These are phyloP conservation scores for Empidonax alnorum DNA, from an alignment of 2,113 vertebrate genomes.

Conservation along the genomic window DNA sequence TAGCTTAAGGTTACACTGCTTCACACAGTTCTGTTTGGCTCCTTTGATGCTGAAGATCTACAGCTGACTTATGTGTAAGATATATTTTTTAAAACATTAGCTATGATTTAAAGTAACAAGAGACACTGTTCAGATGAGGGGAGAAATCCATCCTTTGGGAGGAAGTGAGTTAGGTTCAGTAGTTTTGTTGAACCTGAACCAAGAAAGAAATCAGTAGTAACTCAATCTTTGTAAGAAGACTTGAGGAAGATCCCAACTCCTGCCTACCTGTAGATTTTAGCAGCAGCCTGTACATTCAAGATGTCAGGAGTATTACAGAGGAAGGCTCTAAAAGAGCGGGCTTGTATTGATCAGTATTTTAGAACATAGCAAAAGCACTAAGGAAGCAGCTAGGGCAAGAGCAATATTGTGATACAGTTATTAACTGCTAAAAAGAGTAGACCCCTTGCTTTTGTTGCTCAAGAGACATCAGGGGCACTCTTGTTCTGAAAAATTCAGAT, in stretches of 20 bases:
- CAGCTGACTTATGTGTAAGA: conserved; percentile 70
- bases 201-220: conserved; percentile 68
- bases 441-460: conserved; percentile 42
- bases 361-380: conserved; percentile 37
- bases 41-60: conserved; percentile 76
- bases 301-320: conserved; percentile 1
- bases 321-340: not conserved
- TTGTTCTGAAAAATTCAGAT: conserved; percentile 36
- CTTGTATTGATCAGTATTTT: conserved; percentile 53
- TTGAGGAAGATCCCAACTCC: conserved; percentile 36
- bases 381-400: conserved; percentile 39
- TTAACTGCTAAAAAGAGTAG: conserved; percentile 56
- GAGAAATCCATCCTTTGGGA: conserved; percentile 60
- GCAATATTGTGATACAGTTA: conserved; percentile 16
- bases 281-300: not conserved
- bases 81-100: conserved; percentile 70
- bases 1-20: conserved; percentile 65
- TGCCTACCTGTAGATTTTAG: conserved; percentile 56
- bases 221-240: conserved; percentile 45
- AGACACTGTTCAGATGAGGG: conserved; percentile 58
- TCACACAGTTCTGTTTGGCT: conserved; percentile 59
- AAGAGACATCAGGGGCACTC: conserved; percentile 20
- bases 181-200: conserved; percentile 70
- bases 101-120: conserved; percentile 75
- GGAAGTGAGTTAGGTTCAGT: conserved; percentile 70